phyloP scores from a whole-genome alignment of 2,888 invertebrate genomes.

The Dendrolimus houi region DNA sequence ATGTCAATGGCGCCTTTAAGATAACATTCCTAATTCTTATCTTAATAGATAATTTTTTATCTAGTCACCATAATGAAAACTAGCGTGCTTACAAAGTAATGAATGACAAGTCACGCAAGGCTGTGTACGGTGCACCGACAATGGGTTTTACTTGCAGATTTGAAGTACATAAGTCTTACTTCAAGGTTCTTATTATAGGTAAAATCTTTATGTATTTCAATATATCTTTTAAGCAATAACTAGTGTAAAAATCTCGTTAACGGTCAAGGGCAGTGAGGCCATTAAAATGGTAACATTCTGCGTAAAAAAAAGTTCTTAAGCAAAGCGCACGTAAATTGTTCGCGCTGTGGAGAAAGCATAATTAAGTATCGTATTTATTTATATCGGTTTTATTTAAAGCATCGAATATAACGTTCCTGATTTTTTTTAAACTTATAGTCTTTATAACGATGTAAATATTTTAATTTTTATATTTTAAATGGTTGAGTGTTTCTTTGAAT shows the following conservation, averaged over 20 bases:
- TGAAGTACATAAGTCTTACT: neutral
- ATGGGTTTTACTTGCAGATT: neutral
- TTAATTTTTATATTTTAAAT: too few species aligned
- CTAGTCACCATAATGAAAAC: too few species aligned
- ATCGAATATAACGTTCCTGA: too few species aligned
- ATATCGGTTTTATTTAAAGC: too few species aligned
- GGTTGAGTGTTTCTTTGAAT: too few species aligned
- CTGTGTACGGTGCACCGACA: neutral
- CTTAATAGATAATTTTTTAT: too few species aligned
- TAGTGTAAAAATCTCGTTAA: neutral
- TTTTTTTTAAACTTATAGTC: too few species aligned
- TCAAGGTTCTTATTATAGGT: neutral
- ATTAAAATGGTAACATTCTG: neutral
- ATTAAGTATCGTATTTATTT: too few species aligned
- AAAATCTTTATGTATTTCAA: neutral
- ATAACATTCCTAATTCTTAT: too few species aligned
- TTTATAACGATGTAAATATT: too few species aligned
- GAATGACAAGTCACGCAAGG: neutral
- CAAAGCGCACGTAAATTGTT: neutral
- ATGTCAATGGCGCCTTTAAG: too few species aligned
- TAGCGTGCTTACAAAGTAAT: neutral
- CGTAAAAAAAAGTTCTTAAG: neutral
- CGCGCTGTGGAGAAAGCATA: neutral
- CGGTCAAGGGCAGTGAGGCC: neutral
- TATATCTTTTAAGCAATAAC: neutral